Conservation (phyloP, 2,888 invertebrate genomes). For the Myopa tessellatipennis region DNA sequence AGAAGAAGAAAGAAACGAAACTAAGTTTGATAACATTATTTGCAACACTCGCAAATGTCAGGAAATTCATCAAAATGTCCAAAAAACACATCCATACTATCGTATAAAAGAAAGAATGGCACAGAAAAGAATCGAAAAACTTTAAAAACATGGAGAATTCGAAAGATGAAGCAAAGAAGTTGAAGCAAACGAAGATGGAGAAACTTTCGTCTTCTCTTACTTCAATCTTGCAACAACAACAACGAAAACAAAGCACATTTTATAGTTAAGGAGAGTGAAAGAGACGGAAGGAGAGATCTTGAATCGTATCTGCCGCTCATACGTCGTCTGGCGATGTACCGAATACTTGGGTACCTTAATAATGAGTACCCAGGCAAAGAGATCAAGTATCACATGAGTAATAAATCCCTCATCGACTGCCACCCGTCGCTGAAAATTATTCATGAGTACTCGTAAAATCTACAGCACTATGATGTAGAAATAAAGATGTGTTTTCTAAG, state of each 20-base stretch:
- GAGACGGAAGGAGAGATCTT: no score
- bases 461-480: not conserved
- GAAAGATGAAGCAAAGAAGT: not conserved
- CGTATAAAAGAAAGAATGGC: not conserved
- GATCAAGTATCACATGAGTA: no score
- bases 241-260: not conserved
- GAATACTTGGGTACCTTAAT: no score
- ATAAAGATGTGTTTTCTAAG: not conserved
- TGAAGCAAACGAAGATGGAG: not conserved
- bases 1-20: not conserved
- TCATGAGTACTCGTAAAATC: not conserved
- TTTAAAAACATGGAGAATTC: not conserved
- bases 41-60: not conserved
- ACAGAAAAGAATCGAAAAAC: not conserved
- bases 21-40: not conserved
- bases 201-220: not conserved
- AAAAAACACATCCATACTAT: not conserved
- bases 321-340: no score
- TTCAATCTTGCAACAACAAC: not conserved
- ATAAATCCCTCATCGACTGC: no score
- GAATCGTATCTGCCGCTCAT: no score
- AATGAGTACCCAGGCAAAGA: no score
- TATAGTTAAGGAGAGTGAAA: not conserved
- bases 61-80: slow-evolving; percentile 27
- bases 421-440: no score